phyloP scores from a whole-genome alignment of 2,888 invertebrate genomes.

The Myathropa florea region DNA sequence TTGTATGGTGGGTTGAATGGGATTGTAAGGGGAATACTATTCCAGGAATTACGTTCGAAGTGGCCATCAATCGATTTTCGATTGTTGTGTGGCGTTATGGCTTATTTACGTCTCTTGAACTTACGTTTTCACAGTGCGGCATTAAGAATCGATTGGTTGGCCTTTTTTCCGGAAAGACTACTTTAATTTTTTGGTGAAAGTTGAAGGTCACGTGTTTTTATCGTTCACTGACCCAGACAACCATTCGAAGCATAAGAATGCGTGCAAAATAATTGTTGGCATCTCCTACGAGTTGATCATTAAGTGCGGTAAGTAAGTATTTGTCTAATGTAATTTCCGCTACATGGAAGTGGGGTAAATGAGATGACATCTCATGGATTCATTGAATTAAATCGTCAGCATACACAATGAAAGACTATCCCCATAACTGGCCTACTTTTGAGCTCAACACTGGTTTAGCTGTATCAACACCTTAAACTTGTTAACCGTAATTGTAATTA shows the following conservation, averaged over 20 bases:
- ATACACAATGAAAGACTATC: not conserved
- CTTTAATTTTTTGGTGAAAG: slow-evolving; percentile 26
- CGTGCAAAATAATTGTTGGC: not conserved
- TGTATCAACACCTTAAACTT: not conserved
- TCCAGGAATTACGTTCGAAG: slow-evolving; percentile 13
- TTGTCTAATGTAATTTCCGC: not conserved
- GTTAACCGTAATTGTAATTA: slow-evolving; percentile 37
- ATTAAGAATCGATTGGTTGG: slow-evolving; percentile 29
- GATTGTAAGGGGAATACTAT: not conserved
- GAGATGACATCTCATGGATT: not conserved
- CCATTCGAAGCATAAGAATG: not conserved
- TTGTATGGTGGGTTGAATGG: no score
- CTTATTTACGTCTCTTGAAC: slow-evolving; percentile 21
- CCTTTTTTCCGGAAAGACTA: slow-evolving; percentile 21
- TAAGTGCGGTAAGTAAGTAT: no score
- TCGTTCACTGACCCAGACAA: slow-evolving; percentile 15
- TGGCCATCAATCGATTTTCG: slow-evolving; percentile 34
- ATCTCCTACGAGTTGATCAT: not conserved
- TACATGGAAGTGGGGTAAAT: not conserved
- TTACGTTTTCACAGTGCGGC: slow-evolving; percentile 15
- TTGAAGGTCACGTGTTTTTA: slow-evolving; percentile 27
- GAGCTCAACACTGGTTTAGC: not conserved
- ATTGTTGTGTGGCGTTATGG: slow-evolving; percentile 30
- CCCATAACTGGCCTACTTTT: not conserved
- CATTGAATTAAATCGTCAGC: not conserved